These are phyloP conservation scores for Drosophila nebulosa DNA, from an alignment of 1,140 invertebrate species.

Conservation along the genomic window DNA sequence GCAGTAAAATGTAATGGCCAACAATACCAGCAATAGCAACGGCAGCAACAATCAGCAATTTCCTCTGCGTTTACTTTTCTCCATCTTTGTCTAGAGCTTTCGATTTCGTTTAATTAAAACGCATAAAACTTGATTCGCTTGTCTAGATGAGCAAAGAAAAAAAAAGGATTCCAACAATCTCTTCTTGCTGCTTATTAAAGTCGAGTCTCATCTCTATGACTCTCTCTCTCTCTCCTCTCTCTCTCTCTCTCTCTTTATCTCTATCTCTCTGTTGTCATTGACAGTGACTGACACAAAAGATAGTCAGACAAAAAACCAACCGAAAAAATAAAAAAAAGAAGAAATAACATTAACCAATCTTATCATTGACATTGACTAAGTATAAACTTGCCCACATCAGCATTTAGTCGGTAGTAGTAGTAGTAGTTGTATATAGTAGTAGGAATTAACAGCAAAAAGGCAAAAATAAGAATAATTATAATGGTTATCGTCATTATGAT, in stretches of 20 bases:
- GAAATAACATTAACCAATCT: slow-evolving; percentile 15
- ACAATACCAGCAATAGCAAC: slow-evolving; percentile 24
- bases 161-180: slow-evolving; percentile 30
- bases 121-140: slow-evolving; percentile 57
- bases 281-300: slow-evolving; percentile 43
- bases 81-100: slow-evolving; percentile 45
- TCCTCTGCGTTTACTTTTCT: slow-evolving; percentile 43
- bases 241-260: not conserved
- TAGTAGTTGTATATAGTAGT: too few species aligned
- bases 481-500: slow-evolving; percentile 35
- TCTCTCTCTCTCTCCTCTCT: not conserved
- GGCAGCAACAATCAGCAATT: slow-evolving; percentile 60
- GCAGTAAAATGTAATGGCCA: slow-evolving; percentile 39
- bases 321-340: not conserved
- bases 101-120: slow-evolving; percentile 77
- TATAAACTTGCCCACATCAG: slow-evolving; percentile 47
- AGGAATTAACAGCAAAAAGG: not conserved
- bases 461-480: slow-evolving; percentile 28
- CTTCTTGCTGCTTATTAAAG: not conserved
- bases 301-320: slow-evolving; percentile 1
- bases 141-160: not conserved
- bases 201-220: not conserved
- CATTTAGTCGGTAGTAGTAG: not conserved
- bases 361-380: slow-evolving; percentile 56
- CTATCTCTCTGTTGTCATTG: slow-evolving; percentile 35